Evolutionary conservation across 2,113 vertebrate species (phyloP).

Genomic region (Ascaphus truei): DNA sequence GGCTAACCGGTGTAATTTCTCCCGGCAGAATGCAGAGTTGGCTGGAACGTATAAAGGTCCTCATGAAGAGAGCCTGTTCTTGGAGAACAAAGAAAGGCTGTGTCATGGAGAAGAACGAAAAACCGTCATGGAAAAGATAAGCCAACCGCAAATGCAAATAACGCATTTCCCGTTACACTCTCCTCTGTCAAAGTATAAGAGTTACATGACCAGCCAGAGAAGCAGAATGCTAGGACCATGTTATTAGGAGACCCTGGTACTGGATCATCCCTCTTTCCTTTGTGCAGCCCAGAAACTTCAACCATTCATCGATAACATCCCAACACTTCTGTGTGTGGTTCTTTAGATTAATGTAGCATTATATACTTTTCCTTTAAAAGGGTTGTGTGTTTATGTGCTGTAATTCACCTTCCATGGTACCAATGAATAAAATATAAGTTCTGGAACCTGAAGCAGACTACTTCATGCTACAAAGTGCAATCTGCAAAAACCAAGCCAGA

Average conservation of each 20-base stretch:
- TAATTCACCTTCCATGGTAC: too few species aligned
- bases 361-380: too few species aligned
- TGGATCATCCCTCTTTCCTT: too few species aligned
- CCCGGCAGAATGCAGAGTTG: conserved; percentile 47
- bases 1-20: neutral
- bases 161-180: conserved; percentile 43
- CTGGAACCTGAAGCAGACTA: too few species aligned
- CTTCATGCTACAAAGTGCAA: too few species aligned
- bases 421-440: too few species aligned
- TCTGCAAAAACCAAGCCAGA: too few species aligned
- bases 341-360: too few species aligned
- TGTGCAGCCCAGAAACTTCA: neutral
- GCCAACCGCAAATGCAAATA: conserved; percentile 28
- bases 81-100: conserved; percentile 49
- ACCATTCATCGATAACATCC: neutral
- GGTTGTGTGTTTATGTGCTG: too few species aligned
- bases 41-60: conserved; percentile 41
- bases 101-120: conserved; percentile 46
- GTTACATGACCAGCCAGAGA: conserved; percentile 44
- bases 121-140: conserved; percentile 44
- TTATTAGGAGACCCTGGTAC: neutral
- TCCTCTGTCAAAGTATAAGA: conserved; percentile 46
- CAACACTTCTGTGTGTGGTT: too few species aligned
- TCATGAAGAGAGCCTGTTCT: conserved; percentile 55
- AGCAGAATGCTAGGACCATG: conserved; percentile 37